Conservation (phyloP, 2,113 vertebrate genomes). For the Chitala chitala region DNA sequence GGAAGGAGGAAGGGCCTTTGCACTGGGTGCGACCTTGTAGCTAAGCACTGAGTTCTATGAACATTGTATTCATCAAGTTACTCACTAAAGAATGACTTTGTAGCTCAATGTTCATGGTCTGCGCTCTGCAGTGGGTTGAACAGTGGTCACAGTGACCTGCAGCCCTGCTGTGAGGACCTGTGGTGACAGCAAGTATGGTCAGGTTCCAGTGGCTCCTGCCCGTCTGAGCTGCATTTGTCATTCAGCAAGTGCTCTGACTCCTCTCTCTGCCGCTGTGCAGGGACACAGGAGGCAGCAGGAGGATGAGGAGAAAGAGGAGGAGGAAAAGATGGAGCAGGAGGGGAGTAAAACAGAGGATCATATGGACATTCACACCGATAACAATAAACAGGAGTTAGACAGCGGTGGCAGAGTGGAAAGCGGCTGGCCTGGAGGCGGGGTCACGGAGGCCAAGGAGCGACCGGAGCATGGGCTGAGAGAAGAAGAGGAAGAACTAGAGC, state of each 20-base stretch:
- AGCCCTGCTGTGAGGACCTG: no score
- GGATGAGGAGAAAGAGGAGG: constrained; percentile 22
- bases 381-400: background rate
- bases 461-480: background rate
- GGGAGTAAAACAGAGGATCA: constrained; percentile 10
- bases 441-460: background rate
- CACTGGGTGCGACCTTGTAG: background rate
- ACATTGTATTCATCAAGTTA: no score
- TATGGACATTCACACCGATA: background rate
- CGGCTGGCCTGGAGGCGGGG: background rate
- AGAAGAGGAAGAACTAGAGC: background rate
- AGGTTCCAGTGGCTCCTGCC: background rate
- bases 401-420: background rate
- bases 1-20: background rate
- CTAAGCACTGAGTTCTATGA: no score
- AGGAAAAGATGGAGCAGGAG: constrained; percentile 4
- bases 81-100: no score
- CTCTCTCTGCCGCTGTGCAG: background rate
- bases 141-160: no score
- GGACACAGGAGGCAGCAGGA: constrained; percentile 3
- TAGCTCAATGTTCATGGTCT: no score
- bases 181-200: no score
- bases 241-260: background rate
- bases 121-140: no score
- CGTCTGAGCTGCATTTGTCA: background rate